Base-by-base conservation (phyloP, 2,113 vertebrate genomes). In the Aramus guarauna region DNA sequence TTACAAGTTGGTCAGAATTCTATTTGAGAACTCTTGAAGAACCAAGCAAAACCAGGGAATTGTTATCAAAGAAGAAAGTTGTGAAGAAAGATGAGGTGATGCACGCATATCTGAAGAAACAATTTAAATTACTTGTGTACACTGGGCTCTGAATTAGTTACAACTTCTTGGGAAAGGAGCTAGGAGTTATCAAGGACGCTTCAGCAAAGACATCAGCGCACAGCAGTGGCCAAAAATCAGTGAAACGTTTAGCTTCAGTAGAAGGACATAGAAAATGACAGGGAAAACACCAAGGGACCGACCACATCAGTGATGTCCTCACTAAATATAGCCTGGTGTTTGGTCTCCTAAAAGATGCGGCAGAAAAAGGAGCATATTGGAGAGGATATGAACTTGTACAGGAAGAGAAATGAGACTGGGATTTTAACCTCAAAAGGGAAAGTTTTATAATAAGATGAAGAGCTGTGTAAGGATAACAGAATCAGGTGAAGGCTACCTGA, bases 121-220 rank as follows among this genome's bases (percentile, higher is more conserved):
- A 47, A 11, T 47, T 64, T n/a, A 17, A 73, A 85, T 68, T 19
- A 5, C 62, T 79, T 69, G 11, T 18, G 1, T 55, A 7, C 10
- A 1, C 24, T 18, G 73, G 64, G 47, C 68, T 81, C 80, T 75
- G 88, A 85, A 85, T 94, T 95, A 82, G 83, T 68, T 91, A 29
- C 62, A 82, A 5, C 69, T 76, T 92, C 63, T 37, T 72, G 83
- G 75, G 92, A 67, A 83, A 58, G 48, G 66, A 94, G 45, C 88
- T 78, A 8, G 76, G 76, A 94, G 83, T 95, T 94, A 37, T 79
- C 94, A 89, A 95, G 97, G 97, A 92, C 91, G 72, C 79, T 92
- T 93, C 89, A 62, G 12, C 77, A 91, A 62, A 94, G 92, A 64
- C 85, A 41, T 77, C 69, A 34, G 27, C 9, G 23, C 41, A 11